phyloP scores from a whole-genome alignment of 2,797 vertebrate genomes.

The Heteromormyrus szaboi region DNA sequence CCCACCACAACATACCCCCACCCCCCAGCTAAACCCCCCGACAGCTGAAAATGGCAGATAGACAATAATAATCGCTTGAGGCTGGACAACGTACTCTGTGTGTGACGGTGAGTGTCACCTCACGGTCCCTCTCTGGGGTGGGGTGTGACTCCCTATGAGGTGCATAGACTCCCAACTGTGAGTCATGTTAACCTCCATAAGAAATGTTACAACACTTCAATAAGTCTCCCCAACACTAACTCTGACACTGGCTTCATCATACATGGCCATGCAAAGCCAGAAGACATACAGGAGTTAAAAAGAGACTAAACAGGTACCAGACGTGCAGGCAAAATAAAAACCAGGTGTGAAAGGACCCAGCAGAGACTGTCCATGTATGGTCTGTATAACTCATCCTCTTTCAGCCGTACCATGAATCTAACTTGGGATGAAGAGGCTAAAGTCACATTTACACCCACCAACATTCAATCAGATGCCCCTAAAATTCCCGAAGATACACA shows the following conservation, averaged over 20 bases:
- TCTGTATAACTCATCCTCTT: background rate
- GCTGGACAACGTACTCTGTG: background rate
- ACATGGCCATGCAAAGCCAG: background rate
- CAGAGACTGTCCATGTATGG: background rate
- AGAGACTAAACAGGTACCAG: background rate
- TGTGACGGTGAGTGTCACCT: background rate
- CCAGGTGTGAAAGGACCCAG: background rate
- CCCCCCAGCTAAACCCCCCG: background rate
- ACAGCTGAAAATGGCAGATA: conserved; percentile 1
- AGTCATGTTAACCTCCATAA: background rate
- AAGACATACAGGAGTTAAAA: background rate
- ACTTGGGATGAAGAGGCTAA: background rate
- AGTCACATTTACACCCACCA: background rate
- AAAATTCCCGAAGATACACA: background rate
- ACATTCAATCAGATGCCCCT: background rate
- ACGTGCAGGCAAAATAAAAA: background rate
- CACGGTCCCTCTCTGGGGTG: background rate
- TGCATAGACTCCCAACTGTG: background rate
- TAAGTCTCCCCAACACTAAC: background rate
- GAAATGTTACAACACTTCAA: background rate
- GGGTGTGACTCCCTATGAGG: background rate
- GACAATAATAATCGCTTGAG: background rate
- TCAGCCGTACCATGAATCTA: background rate
- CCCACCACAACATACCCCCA: background rate
- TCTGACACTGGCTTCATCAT: background rate